Percentiles rank a stretch among this genome's conserved stretches.
Conservation (phyloP, 2,113 vertebrate species). For the Phocoena sinus region DNA sequence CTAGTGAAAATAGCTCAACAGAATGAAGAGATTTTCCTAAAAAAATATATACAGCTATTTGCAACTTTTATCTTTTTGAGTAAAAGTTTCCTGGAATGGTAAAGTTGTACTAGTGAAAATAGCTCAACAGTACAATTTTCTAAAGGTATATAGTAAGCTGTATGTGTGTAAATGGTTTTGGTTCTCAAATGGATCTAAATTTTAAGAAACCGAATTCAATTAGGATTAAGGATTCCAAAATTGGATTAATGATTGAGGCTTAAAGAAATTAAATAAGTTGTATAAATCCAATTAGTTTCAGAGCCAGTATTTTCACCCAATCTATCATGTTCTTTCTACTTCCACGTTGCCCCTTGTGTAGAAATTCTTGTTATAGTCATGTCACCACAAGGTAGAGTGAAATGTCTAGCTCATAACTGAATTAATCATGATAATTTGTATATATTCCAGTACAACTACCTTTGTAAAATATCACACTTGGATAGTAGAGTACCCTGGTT, state of each 20-base stretch:
- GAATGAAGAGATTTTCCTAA: background rate
- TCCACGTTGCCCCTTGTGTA: background rate
- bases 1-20: background rate
- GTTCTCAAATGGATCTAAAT: background rate
- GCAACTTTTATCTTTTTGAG: background rate
- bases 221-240: background rate
- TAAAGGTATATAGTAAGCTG: background rate
- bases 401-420: background rate
- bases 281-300: background rate
- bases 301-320: background rate
- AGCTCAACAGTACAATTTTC: background rate
- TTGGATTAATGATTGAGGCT: background rate
- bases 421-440: background rate
- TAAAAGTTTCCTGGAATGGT: background rate
- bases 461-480: background rate
- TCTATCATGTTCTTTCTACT: background rate
- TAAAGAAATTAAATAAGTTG: background rate
- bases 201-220: background rate
- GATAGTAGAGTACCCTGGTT: background rate
- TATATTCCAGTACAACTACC: background rate
- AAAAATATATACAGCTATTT: background rate
- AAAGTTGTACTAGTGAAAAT: background rate
- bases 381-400: background rate
- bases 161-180: background rate
- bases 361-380: background rate